A percentile compares a stretch with the other conserved stretches of the same genome.
Conservation (phyloP, 64 coral and sea anemone species). For the Pocillopora verrucosa region DNA sequence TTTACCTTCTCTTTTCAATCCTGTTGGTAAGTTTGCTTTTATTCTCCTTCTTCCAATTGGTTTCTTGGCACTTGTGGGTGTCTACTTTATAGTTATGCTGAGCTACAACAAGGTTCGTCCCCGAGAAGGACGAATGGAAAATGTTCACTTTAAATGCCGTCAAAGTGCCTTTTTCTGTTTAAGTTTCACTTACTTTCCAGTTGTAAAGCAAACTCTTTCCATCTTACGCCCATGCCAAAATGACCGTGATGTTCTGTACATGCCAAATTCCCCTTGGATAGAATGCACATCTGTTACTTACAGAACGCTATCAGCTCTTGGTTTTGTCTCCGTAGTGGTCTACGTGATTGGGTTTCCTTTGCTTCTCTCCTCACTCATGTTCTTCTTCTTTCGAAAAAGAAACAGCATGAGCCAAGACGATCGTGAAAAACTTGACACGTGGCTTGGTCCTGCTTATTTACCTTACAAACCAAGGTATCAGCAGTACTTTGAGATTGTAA, state of each 20-base stretch:
- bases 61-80: not conserved
- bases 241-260: constrained; percentile 21
- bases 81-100: not conserved
- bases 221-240: not conserved
- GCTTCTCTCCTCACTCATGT: constrained; percentile 1
- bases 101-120: constrained; percentile 15
- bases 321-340: constrained; percentile 40
- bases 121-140: not conserved
- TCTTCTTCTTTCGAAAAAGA: constrained; percentile 14
- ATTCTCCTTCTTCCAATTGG: constrained; percentile 42
- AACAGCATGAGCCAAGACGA: not conserved
- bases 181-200: too few species aligned
- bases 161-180: constrained; percentile 41
- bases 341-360: constrained; percentile 51
- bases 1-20: constrained; percentile 41
- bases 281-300: constrained; percentile 32
- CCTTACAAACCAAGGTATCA: constrained; percentile 45
- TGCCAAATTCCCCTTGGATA: constrained; percentile 52
- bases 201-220: too few species aligned
- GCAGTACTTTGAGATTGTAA: constrained; percentile 35
- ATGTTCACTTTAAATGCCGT: constrained; percentile 52
- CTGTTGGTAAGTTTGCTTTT: constrained; percentile 38
- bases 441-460: constrained; percentile 39
- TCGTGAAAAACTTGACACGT: constrained; percentile 3
- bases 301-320: not conserved